Evolutionary conservation across 2,888 invertebrate genomes (phyloP).

Genomic region (Euzetes globulus): DNA sequence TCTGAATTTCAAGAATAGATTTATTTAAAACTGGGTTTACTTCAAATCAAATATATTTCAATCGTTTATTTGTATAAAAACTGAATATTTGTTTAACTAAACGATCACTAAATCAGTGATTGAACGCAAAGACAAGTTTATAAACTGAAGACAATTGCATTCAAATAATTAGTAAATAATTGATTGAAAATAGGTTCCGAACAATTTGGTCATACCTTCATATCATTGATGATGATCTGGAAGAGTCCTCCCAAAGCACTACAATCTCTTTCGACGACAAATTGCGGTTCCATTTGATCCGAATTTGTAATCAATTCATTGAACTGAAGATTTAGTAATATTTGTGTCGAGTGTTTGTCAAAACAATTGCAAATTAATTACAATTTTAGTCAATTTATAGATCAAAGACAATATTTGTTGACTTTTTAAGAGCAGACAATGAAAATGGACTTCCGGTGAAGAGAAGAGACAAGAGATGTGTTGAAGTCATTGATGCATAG

Average conservation of each 20-base stretch:
- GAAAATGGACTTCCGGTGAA: constrained; percentile 14
- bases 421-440: neutral
- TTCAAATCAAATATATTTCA: too few species aligned
- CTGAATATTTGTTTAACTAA: too few species aligned
- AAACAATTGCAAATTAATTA: neutral
- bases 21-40: too few species aligned
- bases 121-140: neutral
- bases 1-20: too few species aligned
- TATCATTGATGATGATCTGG: constrained; percentile 88
- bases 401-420: neutral
- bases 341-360: neutral
- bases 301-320: neutral
- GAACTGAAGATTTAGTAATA: neutral
- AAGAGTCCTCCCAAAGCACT: constrained; percentile 86
- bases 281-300: constrained; percentile 51
- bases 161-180: neutral
- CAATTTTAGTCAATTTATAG: neutral
- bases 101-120: too few species aligned
- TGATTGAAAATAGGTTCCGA: neutral
- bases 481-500: constrained; percentile 16
- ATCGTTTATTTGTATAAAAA: too few species aligned
- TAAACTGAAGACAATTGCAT: neutral
- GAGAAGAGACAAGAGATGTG: neutral
- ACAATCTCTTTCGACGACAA: constrained; percentile 59
- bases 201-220: constrained; percentile 68